Evolutionary conservation across 2,113 vertebrate species (phyloP).

Genomic region (Erythrocebus patas): DNA sequence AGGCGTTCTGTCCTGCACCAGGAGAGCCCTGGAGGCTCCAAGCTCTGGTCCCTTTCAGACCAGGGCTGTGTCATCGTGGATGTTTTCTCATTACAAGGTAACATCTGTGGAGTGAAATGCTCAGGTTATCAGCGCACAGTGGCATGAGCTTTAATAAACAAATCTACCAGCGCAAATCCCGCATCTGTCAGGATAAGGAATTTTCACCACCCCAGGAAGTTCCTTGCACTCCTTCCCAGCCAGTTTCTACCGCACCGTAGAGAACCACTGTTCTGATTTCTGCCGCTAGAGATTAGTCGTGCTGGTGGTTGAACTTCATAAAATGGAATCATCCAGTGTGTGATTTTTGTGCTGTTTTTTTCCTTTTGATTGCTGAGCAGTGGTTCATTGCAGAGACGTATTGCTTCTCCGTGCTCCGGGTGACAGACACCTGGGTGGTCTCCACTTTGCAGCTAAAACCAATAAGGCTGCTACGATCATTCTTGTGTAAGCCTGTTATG

Average conservation of each 20-base stretch:
- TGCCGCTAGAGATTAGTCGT: not conserved
- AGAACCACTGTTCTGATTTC: too few relatives aligned
- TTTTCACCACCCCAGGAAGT: too few relatives aligned
- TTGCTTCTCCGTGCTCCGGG: not conserved
- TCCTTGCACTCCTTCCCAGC: not conserved
- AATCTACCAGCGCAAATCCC: accelerated
- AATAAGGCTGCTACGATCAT: accelerated
- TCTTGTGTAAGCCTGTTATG: not conserved
- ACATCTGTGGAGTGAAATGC: not conserved
- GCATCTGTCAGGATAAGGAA: accelerated
- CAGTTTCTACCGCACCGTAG: accelerated
- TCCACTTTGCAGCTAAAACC: not conserved
- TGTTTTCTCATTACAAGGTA: too few relatives aligned
- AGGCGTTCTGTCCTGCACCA: conserved; percentile 87
- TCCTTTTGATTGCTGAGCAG: not conserved
- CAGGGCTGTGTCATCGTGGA: not conserved
- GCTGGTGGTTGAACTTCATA: not conserved
- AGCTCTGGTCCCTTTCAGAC: not conserved
- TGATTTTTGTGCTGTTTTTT: not conserved
- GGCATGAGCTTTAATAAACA: not conserved
- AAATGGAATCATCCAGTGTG: not conserved
- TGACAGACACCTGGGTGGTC: not conserved
- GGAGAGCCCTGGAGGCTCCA: not conserved
- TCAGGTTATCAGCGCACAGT: accelerated
- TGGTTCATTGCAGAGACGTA: accelerated